Evolutionary conservation across 2,113 vertebrate species (phyloP).

Genomic region (Urocynchramus pylzowi): DNA sequence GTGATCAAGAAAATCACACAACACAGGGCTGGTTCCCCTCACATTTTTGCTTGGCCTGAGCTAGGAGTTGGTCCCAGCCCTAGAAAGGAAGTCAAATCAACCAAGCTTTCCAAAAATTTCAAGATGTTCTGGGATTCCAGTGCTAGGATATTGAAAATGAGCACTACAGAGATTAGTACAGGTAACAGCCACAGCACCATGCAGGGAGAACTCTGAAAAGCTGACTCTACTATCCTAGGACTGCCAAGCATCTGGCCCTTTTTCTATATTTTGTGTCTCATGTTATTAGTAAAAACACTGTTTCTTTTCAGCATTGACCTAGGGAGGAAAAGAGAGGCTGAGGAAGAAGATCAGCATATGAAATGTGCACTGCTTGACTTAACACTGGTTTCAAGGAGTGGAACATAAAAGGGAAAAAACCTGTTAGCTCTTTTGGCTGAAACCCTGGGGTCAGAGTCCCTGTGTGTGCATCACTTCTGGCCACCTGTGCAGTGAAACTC

Average conservation of each 20-base stretch:
- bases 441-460: neutral
- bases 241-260: neutral
- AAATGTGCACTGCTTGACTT: neutral
- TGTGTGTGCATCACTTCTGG: neutral
- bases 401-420: neutral
- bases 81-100: neutral
- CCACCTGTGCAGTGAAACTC: neutral
- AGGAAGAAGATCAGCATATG: neutral
- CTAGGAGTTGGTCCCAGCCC: neutral
- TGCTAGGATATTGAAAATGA: neutral
- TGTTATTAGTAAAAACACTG: neutral
- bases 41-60: neutral
- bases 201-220: neutral
- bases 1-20: neutral
- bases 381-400: neutral
- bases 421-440: neutral
- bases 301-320: neutral
- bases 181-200: neutral
- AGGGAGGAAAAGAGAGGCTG: neutral
- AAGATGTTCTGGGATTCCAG: neutral
- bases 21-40: neutral
- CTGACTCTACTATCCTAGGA: neutral
- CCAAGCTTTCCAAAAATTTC: neutral
- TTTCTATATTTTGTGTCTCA: neutral
- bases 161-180: neutral